Evolutionary conservation across 1,140 invertebrate genomes (phyloP), one percentile per base, ranked within the genome.

Genomic region (Ctenoplectra terminalis): DNA sequence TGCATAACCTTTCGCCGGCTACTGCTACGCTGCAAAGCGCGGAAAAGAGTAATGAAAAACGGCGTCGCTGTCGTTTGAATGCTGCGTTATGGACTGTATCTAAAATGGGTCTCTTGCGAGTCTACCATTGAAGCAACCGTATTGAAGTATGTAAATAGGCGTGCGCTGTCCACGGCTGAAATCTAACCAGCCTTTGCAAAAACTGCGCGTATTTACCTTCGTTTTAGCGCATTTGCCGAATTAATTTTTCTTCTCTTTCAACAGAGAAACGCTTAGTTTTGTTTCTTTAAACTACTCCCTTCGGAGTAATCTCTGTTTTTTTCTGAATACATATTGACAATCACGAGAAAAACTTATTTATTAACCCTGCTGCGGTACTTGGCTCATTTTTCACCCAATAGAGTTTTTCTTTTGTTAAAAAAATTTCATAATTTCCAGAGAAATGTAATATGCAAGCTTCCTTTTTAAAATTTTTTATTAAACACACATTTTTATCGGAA

Each of bases 31-130:
- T 70, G 40, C 60, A 63, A 64, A 58, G 79, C 80, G 66, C 69
- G 75, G 72, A 75, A 84, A 50, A 64, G 48, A 40, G 50, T 78
- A 82, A 85, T 81, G 66, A 85, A 83, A 88, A 88, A 85, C 60
- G 37, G 34, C 58, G 48, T 54, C 64, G 40, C 20, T 46, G 56
- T 54, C 71, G 61, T 80, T 86, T 86, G 75, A 86, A 87, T 83
- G 84, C 64, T 72, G 58, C 63, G 69, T 86, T 87, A 86, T 83
- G 81, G 64, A 79, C 70, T 87, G 64, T 86, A 86, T 87, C 85
- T 86, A 79, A 83, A 87, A 86, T 75, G 83, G 54, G 29, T 86
- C 80, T 71, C 81, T 56, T 29, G 37, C 58, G 40, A 75, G 31
- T 34, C 66, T 72, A 43, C 50, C 81, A 83, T 80, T 75, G 67